These are phyloP conservation scores for Halictus quadricinctus DNA, from an alignment of 2,888 invertebrate genomes.

Conservation along the genomic window DNA sequence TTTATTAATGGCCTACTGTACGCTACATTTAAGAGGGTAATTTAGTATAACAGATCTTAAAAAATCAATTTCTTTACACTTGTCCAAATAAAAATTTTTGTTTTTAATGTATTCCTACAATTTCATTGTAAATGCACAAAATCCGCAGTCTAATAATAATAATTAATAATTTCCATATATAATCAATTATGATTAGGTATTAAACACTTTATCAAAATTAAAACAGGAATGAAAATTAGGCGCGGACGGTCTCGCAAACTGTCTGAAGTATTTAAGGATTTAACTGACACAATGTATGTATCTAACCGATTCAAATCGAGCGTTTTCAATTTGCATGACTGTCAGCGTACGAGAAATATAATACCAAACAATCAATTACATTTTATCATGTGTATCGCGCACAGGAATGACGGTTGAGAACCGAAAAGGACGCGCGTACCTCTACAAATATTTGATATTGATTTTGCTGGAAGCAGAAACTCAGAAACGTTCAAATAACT, in stretches of 20 bases:
- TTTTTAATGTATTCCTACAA: too few relatives aligned
- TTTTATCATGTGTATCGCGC: constrained; percentile 43
- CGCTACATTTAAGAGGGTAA: too few relatives aligned
- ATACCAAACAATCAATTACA: constrained; percentile 44
- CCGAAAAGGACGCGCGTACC: constrained; percentile 18
- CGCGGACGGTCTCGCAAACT: neutral
- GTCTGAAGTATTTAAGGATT: neutral
- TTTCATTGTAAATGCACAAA: too few relatives aligned
- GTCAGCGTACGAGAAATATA: neutral
- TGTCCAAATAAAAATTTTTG: too few relatives aligned
- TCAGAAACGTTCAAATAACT: constrained; percentile 52
- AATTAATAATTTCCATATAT: too few relatives aligned
- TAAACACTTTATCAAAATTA: neutral
- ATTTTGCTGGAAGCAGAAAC: constrained; percentile 42
- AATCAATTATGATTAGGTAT: neutral
- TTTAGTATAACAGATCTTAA: too few relatives aligned
- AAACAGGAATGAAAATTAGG: neutral
- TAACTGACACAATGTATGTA: neutral
- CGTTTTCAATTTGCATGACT: constrained; percentile 1
- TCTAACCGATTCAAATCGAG: neutral
- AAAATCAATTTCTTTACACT: too few relatives aligned
- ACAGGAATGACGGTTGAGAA: neutral
- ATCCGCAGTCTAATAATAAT: neutral
- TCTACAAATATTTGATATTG: constrained; percentile 58
- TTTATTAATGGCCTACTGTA: too few relatives aligned